Base-by-base conservation (phyloP, 1,140 invertebrate species). In the Aphelinus atriplicis region DNA sequence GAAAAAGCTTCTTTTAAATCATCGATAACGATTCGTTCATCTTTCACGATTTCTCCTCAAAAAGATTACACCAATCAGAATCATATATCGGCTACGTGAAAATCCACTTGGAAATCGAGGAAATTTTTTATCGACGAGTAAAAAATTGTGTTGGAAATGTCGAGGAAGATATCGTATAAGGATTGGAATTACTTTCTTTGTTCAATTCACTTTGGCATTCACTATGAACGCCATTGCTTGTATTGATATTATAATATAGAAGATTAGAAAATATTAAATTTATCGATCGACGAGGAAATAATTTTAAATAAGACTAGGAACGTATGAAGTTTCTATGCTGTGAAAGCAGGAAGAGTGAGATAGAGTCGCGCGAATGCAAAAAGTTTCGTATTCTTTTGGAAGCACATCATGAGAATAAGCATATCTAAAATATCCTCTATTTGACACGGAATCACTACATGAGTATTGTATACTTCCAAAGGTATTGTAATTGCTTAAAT, bases 11-110 rank as follows among this genome's bases (percentile, higher is more conserved):
- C 47, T 47, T n/a, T 3, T 71, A 53, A 2, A 6, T 60, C 1
- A 26, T 26, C 26, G 26, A 26, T 26, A 4, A 60, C n/a, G 10
- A 3, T 50, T 50, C 7, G 47, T 7, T 57, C 10, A 48, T 45
- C 46, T 69, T 69, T 50, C n/a, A 58, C 45, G 43, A 48, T 48
- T 42, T 53, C 43, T 9, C 26, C 50, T 10, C 26, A 9, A 53
- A 65, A 72, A 65, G 50, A 46, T 65, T 47, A 58, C 7, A 9
- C 60, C 26, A 7, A 43, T 61, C 57, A 1, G 26, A 57, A 64
- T 47, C 57, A 64, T 73, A 73, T 58, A 73, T 73, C 63, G 55
- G 43, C 63, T 60, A 73, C 63, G 7, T 66, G 62, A 73, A 55
- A 65, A 66, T 66, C 51, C 4, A 9, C 51, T 26, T 26, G 26